Percentiles rank a stretch among this genome's conserved stretches.
phyloP scores from a whole-genome alignment of 2,797 vertebrate species.

The Brachymystax lenok region DNA sequence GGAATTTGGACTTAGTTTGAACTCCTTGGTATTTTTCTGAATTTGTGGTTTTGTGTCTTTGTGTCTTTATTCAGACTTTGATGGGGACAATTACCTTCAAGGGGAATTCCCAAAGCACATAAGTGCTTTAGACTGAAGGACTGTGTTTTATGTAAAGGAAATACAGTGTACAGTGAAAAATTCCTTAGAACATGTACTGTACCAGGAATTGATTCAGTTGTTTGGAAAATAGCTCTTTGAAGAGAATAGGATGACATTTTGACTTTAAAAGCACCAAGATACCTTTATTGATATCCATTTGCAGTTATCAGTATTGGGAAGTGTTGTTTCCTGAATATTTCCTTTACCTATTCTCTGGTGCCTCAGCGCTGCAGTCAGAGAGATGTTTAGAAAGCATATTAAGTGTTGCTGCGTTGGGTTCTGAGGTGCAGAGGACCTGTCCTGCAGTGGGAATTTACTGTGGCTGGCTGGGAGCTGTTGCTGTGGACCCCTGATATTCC shows the following conservation, averaged over 20 bases:
- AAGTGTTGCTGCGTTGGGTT: not conserved
- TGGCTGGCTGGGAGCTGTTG: not conserved
- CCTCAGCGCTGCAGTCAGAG: not conserved
- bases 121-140: not conserved
- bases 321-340: not conserved
- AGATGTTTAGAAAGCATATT: not conserved
- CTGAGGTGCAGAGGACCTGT: not conserved
- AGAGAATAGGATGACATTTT: not conserved
- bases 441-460: constrained; percentile 23
- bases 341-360: not conserved
- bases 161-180: not conserved
- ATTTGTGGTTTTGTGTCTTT: no score
- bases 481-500: not conserved
- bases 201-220: not conserved
- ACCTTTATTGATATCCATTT: not conserved
- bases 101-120: not conserved
- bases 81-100: not conserved
- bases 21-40: not conserved
- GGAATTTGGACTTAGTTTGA: not conserved
- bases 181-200: not conserved
- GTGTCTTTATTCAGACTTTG: no score
- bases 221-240: not conserved
- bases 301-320: no score
- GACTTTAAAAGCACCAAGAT: not conserved
- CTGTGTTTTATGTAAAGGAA: not conserved